Evolutionary conservation across 2,888 invertebrate species (phyloP).

Genomic region (Torymus tubicola): DNA sequence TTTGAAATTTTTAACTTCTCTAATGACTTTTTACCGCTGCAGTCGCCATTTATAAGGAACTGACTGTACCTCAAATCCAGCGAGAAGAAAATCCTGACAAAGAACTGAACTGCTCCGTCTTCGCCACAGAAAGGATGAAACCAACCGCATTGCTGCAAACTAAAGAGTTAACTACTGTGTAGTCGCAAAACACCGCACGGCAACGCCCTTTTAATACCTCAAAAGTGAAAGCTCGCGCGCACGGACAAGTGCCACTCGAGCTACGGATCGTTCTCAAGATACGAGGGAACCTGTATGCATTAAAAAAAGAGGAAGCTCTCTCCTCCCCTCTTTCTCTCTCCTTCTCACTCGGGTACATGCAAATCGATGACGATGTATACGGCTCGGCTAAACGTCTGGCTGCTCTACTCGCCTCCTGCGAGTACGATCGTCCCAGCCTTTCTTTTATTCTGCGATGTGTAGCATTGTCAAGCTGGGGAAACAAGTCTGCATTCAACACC

Average conservation of each 20-base stretch:
- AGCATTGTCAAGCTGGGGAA: background rate
- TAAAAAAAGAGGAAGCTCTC: too few relatives aligned
- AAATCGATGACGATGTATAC: too few relatives aligned
- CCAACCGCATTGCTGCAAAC: too few relatives aligned
- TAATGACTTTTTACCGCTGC: too few relatives aligned
- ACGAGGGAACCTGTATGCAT: too few relatives aligned
- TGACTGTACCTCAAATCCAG: background rate
- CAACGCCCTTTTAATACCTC: background rate
- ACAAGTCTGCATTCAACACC: background rate
- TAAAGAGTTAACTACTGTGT: background rate
- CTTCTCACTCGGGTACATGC: too few relatives aligned
- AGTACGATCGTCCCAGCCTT: background rate
- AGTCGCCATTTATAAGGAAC: background rate
- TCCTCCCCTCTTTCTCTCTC: background rate
- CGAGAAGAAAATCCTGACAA: background rate
- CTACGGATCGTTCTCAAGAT: background rate
- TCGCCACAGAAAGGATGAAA: background rate
- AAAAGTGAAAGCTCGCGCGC: background rate
- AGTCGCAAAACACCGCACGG: background rate
- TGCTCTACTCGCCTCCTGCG: too few relatives aligned
- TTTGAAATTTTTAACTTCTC: too few relatives aligned
- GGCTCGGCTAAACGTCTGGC: too few relatives aligned
- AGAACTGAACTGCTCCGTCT: background rate
- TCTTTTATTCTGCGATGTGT: background rate
- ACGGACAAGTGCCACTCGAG: too few relatives aligned